Base-by-base conservation (phyloP, 2,797 vertebrate genomes). In the Gymnothorax reevesii region DNA sequence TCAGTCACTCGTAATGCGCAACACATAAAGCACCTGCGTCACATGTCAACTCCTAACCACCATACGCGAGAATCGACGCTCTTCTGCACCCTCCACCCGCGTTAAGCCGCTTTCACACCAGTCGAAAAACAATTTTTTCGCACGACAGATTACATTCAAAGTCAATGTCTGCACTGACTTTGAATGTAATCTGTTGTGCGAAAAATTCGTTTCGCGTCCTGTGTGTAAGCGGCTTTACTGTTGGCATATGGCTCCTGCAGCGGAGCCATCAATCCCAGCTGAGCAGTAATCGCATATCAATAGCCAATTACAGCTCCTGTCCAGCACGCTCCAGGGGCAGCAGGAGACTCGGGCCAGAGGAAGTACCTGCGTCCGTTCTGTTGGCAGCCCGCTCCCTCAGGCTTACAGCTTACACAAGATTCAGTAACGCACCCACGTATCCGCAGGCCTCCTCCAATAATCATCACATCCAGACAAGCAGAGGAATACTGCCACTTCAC, bases 231-330 rank as follows among this genome's bases (percentile, higher is more conserved):
- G 2, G 33, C 42, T 13, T 13, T 42, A 2, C 22, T 10, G 4
- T 5, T 33, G 10, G 12, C 73, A 49, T 42, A 17, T 17, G 52
- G 75, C 20, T 17, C 73, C 20, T 22, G 54, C 75, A 13, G 75
- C 3, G 49, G 17, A 54, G 49, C 71, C 75, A 79, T 79, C 75
- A 79, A 54, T 79, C 42, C 75, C 42, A 3, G 75, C 75, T 54
- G 15, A 79, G 52, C 75, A 20, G 75, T 9, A 79, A 54, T 79
- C 17, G 17, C 42, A 49, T 17, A 79, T 79, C 75, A 20, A 79
- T 79, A 79, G 17, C 75, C 75, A 79, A 79, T 79, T 54, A 79
- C 75, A 52, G 49, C 49, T 15, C 42, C 75, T 79, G 15, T 79
- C 75, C 42, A 2, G 49, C 15, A n/a, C 75, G 1, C 7, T 15